A percentile compares a stretch with the other conserved stretches of the same genome.
phyloP scores from a whole-genome alignment of 2,113 vertebrate genomes.

The Setophaga coronata region DNA sequence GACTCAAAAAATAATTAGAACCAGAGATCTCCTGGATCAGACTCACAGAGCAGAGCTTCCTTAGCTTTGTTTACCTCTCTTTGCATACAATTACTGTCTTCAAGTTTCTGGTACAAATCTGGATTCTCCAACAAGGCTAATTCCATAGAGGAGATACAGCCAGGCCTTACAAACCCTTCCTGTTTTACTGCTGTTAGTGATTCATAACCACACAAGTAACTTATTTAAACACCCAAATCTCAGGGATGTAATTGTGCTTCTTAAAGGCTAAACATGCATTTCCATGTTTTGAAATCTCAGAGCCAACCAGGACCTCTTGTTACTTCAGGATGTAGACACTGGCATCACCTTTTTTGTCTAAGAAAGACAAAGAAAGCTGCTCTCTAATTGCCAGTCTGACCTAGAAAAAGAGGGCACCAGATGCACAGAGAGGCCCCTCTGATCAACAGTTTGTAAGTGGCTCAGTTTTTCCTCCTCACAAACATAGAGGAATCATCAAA shows the following conservation, averaged over 20 bases:
- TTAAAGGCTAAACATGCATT: neutral
- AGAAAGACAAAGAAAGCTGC: neutral
- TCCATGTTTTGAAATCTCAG: neutral
- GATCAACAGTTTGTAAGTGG: neutral
- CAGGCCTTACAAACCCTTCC: neutral
- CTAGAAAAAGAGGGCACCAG: neutral
- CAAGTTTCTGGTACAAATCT: neutral
- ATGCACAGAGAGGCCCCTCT: neutral
- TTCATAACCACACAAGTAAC: neutral
- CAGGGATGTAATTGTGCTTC: neutral
- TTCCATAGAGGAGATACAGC: rapidly evolving
- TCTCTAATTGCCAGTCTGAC: neutral
- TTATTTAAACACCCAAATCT: neutral
- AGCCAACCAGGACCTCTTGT: neutral
- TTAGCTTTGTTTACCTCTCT: neutral
- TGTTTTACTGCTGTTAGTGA: neutral
- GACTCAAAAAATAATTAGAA: neutral
- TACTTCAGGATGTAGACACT: neutral
- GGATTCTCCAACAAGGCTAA: neutral
- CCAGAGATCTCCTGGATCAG: neutral
- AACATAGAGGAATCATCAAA: neutral
- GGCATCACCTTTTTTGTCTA: neutral
- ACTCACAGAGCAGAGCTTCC: neutral
- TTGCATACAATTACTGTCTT: neutral
- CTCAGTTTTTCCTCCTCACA: neutral